Evolutionary conservation across 2,888 invertebrate genomes (phyloP), one percentile per base, ranked within the genome.

Genomic region (Noctua comes): DNA sequence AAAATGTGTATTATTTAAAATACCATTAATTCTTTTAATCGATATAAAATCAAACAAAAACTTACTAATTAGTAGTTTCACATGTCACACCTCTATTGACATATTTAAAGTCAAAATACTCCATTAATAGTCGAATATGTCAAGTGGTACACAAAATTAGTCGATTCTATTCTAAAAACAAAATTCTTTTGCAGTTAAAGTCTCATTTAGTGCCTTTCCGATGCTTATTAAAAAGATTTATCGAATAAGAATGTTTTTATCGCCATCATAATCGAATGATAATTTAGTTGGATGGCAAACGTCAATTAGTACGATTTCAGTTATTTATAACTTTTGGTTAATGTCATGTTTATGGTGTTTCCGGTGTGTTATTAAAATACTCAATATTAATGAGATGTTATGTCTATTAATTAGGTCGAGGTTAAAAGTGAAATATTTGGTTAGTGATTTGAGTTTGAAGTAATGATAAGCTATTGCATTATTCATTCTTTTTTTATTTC

Each of bases 291-390:
- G 71, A 87, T 80, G 69, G 71, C 66, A 68, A 74, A 74, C 74
- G 82, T 82, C 87, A 85, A 88, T 88, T 87, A 86, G 73, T 79
- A 71, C 21, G 51, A 74, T 81, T 81, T 85, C 31, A 36, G 46
- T 85, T 64, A 80, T 85, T 85, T 65, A 80, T 85, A 83, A 78
- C 40, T 88, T 73, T 69, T 43, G 62, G 66, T 59, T 71, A 73
- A 73, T 65, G 62, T 48, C 57, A 62, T 78, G 68, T 81, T 88
- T 83, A 87, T 73, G 66, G 76, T 77, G 24, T 79, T 80, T 79
- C 73, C 48, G 51, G 69, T 74, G 75, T 77, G 76, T 70, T 82
- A 68, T 77, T 74, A 64, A 85, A 73, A 31, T 81, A 72, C 77
- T 86, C 68, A 79, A 66, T 66, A 54, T 71, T 71, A 76, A 73